Evolutionary conservation across 2,888 invertebrate genomes (phyloP), one percentile per base, ranked within the genome.

Genomic region (Parnassius apollo): DNA sequence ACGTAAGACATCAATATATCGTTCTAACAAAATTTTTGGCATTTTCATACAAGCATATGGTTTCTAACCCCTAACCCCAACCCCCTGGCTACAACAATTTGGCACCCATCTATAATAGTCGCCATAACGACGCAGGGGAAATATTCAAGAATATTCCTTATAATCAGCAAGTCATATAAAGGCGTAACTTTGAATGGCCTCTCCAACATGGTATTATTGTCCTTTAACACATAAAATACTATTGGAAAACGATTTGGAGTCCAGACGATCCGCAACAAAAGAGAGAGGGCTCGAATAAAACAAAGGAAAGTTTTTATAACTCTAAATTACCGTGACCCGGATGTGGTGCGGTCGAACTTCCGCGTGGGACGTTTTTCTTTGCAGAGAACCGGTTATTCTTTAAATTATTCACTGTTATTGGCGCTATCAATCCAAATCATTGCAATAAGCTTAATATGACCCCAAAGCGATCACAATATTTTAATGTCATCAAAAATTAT

Each of bases 201-300:
- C 75, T 65, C 71, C 71, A 76, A 73, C 82, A 76, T 81, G 49
- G 79, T 83, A 84, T 86, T 84, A 86, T 85, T 85, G 81, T 84
- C 84, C 83, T 83, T 86, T 84, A 35, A 85, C 82, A 81, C 78
- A 85, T 81, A 83, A 81, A 86, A 83, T 82, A 80, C 76, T 88
- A 88, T 88, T 75, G 87, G 88, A 87, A 88, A 88, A 88, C 89
- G 84, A 88, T 89, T 88, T 81, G 75, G 74, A 75, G 77, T 78
- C 82, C 81, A 80, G 82, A 81, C 80, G 78, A 69, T 68, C 73
- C 73, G 75, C 72, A 69, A 42, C 58, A 49, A 57, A 57, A 42
- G 71, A 71, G 74, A 75, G 74, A 73, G 71, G 67, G 73, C 68
- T 49, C 49, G 49, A 72, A 78, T 84, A 82, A 87, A 85, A 88